Evolutionary conservation across 2,797 vertebrate genomes (phyloP).

Genomic region (Tachyglossus aculeatus): DNA sequence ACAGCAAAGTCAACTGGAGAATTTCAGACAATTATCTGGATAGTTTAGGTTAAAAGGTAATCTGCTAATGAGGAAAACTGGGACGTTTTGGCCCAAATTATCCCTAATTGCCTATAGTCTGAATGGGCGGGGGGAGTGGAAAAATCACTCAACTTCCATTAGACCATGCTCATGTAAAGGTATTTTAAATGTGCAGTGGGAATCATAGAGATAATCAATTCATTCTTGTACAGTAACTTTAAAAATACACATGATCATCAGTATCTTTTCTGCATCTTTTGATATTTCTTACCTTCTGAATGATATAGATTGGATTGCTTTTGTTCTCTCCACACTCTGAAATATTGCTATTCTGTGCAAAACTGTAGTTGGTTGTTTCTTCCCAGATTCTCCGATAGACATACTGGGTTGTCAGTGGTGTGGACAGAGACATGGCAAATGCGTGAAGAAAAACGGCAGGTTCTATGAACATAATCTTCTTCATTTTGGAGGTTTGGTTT

Average conservation of each 20-base stretch:
- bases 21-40: no score
- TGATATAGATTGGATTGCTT: constrained; percentile 66
- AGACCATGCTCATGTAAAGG: no score
- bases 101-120: no score
- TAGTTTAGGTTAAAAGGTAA: no score
- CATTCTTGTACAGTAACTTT: not conserved
- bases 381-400: constrained; percentile 89
- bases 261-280: not conserved
- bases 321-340: constrained; percentile 77
- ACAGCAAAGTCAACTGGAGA: no score
- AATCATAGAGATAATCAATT: no score
- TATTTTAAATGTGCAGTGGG: no score
- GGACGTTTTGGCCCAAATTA: no score
- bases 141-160: no score
- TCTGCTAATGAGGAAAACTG: no score
- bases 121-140: no score
- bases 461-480: constrained; percentile 83
- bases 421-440: constrained; percentile 78
- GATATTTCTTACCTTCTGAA: constrained; percentile 76
- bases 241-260: not conserved
- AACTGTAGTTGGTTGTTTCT: constrained; percentile 82
- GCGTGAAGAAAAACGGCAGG: constrained; percentile 86
- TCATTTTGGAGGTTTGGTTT: constrained; percentile 72
- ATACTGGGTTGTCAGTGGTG: constrained; percentile 86
- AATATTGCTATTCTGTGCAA: constrained; percentile 64